Evolutionary conservation across 1,140 invertebrate genomes (phyloP), one percentile per base, ranked within the genome.

Genomic region (Venustaconcha ellipsiformis): DNA sequence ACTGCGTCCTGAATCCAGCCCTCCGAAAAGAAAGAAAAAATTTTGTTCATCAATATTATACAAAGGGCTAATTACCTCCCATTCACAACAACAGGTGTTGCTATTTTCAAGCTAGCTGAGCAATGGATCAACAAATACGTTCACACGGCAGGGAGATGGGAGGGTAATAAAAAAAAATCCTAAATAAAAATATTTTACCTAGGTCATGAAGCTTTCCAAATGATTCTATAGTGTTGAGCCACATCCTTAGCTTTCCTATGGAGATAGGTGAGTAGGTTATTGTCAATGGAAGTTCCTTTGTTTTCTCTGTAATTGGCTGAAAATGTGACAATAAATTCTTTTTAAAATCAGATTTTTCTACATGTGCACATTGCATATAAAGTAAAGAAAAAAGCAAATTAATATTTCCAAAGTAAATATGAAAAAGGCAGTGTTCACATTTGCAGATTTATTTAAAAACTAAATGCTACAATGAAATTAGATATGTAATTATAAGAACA

Each of bases 191-290:
- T 12, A 20, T 30, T 78, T 78, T 73, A 89, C 90, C 90, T 70
- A 89, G 79, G n/a, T 67, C 67, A 59, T 84, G 78, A 76, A 99
- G 92, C 59, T 93, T 93, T 37, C 93, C 90, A 79, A 98, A 93
- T 5, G 96, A 94, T 30, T 93, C 91, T 83, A 95, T 93, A 82
- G 98, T 93, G 86, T 97, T 95, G 23, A 94, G 88, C 82, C 95
- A 93, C 82, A 98, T 90, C 72, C 89, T 87, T 55, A 93, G 82
- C 81, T 91, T 92, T 14, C 92, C 92, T 64, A 92, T 84, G n/a
- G 90, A 89, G 57, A 91, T 90, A 14, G 92, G 90, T 18, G 79
- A 79, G 81, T 91, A 92, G 14, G 83, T 85, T 37, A 92, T 83
- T 48, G 84, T 88, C 23, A 92, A 70, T 23, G 87, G 86, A 80